These are phyloP conservation scores for Manis crassicaudata DNA, from an alignment of 2,797 vertebrate genomes.

Conservation along the genomic window DNA sequence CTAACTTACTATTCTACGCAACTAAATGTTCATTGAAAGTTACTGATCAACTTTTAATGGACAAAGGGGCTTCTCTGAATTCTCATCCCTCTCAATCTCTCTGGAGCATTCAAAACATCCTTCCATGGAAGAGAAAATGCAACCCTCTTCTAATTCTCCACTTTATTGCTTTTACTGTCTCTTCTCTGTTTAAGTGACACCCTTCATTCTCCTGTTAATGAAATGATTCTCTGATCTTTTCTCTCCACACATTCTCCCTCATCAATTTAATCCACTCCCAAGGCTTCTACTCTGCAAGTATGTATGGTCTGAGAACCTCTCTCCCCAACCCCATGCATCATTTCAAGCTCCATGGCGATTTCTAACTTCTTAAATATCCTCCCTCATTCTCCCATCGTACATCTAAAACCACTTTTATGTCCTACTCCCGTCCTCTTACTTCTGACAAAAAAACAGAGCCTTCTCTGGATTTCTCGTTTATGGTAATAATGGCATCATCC, in stretches of 20 bases:
- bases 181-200: not conserved
- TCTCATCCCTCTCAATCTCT: not conserved
- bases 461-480: not conserved
- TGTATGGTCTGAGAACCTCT: not conserved
- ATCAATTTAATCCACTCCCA: not conserved
- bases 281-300: not conserved
- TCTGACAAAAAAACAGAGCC: not conserved
- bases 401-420: not conserved
- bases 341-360: not conserved
- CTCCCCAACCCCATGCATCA: not conserved
- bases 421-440: not conserved
- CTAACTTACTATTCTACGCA: not conserved
- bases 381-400: not conserved
- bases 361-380: not conserved
- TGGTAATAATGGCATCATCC: not conserved
- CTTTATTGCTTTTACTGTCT: not conserved
- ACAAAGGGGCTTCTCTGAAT: not conserved
- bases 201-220: not conserved
- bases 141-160: not conserved
- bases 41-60: not conserved
- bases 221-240: not conserved
- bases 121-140: not conserved
- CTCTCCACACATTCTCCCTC: not conserved
- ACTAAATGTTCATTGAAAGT: not conserved
- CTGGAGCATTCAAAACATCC: not conserved